phyloP scores from a whole-genome alignment of 2,888 invertebrate species.

The Trilocha varians region DNA sequence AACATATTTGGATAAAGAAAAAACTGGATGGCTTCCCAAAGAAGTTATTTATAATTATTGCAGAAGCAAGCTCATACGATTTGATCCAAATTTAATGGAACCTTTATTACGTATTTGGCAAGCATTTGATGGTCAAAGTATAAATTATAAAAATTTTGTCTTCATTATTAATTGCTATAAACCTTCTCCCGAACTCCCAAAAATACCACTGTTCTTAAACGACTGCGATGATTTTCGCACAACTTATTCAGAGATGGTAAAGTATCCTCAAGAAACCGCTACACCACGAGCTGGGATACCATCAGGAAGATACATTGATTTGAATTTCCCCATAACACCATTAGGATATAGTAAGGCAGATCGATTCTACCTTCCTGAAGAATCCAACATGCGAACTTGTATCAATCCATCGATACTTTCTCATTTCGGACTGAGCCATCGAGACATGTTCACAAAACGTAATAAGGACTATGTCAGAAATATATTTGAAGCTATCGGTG shows the following conservation, averaged over 20 bases:
- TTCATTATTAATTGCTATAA: slow-evolving; percentile 58
- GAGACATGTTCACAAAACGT: slow-evolving; percentile 51
- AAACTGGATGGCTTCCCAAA: slow-evolving; percentile 58
- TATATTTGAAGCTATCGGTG: slow-evolving; percentile 69
- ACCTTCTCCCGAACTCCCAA: slow-evolving; percentile 48
- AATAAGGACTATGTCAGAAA: slow-evolving; percentile 42
- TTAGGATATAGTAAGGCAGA: slow-evolving; percentile 34
- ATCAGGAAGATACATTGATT: slow-evolving; percentile 55
- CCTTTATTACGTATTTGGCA: slow-evolving; percentile 56
- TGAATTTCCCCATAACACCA: slow-evolving; percentile 47
- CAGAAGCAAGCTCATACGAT: slow-evolving; percentile 46
- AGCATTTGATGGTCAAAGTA: slow-evolving; percentile 53
- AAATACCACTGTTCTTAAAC: slow-evolving; percentile 42
- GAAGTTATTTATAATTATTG: slow-evolving; percentile 55
- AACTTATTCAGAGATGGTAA: slow-evolving; percentile 57
- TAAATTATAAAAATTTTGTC: slow-evolving; percentile 66
- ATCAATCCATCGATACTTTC: slow-evolving; percentile 46
- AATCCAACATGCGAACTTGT: slow-evolving; percentile 45
- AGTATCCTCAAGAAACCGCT: slow-evolving; percentile 30
- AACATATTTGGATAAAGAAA: slow-evolving; percentile 46
- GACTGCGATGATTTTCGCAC: slow-evolving; percentile 49
- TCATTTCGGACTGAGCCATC: slow-evolving; percentile 40
- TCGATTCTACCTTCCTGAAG: slow-evolving; percentile 40
- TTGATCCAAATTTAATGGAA: slow-evolving; percentile 62
- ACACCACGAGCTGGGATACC: slow-evolving; percentile 47